Conservation (phyloP, 2,113 vertebrate species). For the Muscicapa adusta region DNA sequence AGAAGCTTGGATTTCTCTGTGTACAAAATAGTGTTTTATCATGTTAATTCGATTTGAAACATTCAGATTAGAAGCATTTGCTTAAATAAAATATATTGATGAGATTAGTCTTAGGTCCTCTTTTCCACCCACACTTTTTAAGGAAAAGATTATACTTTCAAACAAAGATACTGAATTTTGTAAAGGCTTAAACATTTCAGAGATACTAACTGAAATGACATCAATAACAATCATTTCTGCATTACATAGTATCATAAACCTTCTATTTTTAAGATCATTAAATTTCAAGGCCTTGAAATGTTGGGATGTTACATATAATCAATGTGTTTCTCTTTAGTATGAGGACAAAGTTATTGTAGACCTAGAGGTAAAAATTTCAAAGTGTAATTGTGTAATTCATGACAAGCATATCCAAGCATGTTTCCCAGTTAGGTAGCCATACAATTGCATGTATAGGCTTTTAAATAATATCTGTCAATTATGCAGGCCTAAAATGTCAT, state of each 20-base stretch:
- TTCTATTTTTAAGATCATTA: neutral
- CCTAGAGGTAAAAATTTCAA: neutral
- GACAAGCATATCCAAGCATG: neutral
- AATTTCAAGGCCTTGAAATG: neutral
- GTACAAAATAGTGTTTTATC: constrained; percentile 72
- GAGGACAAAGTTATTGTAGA: neutral
- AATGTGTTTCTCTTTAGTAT: neutral
- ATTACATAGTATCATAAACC: neutral
- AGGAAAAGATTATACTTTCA: neutral
- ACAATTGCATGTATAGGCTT: neutral
- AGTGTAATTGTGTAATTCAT: neutral
- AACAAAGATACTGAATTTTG: neutral
- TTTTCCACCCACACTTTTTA: neutral
- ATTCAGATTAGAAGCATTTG: constrained; percentile 54
- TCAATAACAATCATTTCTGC: neutral
- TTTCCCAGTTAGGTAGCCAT: neutral
- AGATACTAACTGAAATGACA: constrained; percentile 6
- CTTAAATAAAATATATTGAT: constrained; percentile 32
- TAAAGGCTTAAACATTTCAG: neutral
- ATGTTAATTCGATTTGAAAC: constrained; percentile 55
- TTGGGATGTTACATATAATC: neutral
- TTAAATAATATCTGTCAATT: neutral
- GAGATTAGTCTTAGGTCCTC: neutral
- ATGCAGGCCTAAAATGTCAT: neutral
- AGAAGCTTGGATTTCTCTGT: constrained; percentile 80